Conservation (phyloP, 2,888 invertebrate species). For the Capitulum mitella region DNA sequence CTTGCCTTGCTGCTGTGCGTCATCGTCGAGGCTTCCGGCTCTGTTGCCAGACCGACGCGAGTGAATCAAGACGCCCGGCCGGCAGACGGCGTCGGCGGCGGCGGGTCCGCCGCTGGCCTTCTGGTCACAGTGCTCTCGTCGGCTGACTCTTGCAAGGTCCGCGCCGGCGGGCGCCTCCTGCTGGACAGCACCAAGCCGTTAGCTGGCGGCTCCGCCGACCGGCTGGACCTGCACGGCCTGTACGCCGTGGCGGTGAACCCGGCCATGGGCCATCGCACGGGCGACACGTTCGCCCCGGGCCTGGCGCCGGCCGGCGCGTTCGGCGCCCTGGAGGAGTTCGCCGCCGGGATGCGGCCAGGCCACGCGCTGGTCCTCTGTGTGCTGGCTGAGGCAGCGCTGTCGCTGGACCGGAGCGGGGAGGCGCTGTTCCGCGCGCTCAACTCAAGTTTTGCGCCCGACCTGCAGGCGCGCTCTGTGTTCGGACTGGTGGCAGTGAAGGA, state of each 20-base stretch:
- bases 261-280: background rate
- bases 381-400: background rate
- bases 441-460: background rate
- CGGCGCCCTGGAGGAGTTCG: background rate
- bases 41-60: too few species aligned
- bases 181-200: background rate
- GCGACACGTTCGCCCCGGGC: background rate
- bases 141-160: background rate
- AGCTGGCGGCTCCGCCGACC: background rate
- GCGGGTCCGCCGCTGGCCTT: background rate
- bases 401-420: background rate
- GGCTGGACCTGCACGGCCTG: background rate
- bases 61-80: too few species aligned
- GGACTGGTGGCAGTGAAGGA: background rate
- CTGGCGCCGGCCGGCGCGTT: background rate
- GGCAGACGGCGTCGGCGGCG: too few species aligned
- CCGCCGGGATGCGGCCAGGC: conserved; percentile 29
- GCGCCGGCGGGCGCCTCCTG: background rate
- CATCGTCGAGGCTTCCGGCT: too few species aligned
- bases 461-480: background rate
- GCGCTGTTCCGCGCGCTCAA: background rate
- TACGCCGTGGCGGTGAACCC: conserved; percentile 6
- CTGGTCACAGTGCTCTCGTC: background rate
- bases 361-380: conserved; percentile 26
- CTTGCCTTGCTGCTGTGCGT: too few species aligned